phyloP scores from a whole-genome alignment of 2,888 invertebrate genomes.

The Crioceris asparagi region DNA sequence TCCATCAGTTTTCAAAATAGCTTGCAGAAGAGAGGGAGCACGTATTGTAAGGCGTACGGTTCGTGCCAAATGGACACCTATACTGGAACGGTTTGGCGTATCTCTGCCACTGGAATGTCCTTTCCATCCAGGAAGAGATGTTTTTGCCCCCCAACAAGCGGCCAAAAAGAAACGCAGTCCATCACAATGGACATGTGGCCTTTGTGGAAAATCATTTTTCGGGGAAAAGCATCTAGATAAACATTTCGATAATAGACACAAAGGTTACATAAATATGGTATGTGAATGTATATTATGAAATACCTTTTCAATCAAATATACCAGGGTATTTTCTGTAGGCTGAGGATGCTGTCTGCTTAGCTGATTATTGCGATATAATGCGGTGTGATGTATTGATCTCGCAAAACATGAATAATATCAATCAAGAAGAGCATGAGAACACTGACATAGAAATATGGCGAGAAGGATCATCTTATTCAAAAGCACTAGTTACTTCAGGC shows the following conservation, averaged over 20 bases:
- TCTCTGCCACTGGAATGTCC: slow-evolving; percentile 76
- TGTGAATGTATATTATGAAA: slow-evolving; percentile 1
- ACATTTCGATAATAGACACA: slow-evolving; percentile 84
- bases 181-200: slow-evolving; percentile 83
- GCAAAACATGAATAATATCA: slow-evolving; percentile 56
- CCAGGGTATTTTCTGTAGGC: slow-evolving; percentile 45
- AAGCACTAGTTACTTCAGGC: slow-evolving; percentile 44
- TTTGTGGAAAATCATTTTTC: slow-evolving; percentile 86
- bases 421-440: slow-evolving; percentile 53
- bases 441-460: slow-evolving; percentile 81
- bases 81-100: slow-evolving; percentile 79
- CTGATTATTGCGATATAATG: slow-evolving; percentile 93
- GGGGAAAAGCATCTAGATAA: slow-evolving; percentile 77
- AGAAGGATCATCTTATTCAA: slow-evolving; percentile 59
- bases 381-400: slow-evolving; percentile 80
- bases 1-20: slow-evolving; percentile 75
- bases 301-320: not conserved
- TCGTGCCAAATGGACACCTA: slow-evolving; percentile 84
- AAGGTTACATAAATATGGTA: slow-evolving; percentile 73
- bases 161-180: slow-evolving; percentile 77
- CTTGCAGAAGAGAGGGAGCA: slow-evolving; percentile 81
- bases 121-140: slow-evolving; percentile 77
- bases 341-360: slow-evolving; percentile 85
- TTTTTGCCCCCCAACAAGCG: slow-evolving; percentile 77
- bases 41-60: slow-evolving; percentile 78